Conservation (phyloP, 2,888 invertebrate genomes). For the Xylocampa areola region DNA sequence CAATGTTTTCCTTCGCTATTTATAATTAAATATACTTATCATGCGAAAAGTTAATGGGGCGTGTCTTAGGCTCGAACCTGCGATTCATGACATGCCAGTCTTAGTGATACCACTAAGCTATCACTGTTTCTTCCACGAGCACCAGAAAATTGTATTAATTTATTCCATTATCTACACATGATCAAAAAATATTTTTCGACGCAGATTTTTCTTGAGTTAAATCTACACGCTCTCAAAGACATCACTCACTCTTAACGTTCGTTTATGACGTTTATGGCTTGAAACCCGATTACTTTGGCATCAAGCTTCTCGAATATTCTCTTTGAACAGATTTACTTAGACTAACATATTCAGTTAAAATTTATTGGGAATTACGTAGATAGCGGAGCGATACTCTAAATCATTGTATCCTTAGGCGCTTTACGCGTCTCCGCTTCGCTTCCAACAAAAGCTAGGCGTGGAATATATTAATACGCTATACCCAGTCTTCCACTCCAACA, state of each 20-base stretch:
- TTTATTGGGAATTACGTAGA: slow-evolving; percentile 53
- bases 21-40: too few relatives aligned
- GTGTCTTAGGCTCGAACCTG: too few relatives aligned
- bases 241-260: slow-evolving; percentile 50
- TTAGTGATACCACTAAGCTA: too few relatives aligned
- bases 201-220: too few relatives aligned
- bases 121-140: too few relatives aligned
- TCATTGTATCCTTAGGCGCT: slow-evolving; percentile 45
- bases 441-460: slow-evolving; percentile 38
- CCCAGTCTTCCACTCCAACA: too few relatives aligned
- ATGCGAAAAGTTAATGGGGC: too few relatives aligned
- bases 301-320: slow-evolving; percentile 47
- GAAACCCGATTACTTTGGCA: slow-evolving; percentile 46
- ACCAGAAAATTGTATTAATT: too few relatives aligned
- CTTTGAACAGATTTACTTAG: slow-evolving; percentile 49
- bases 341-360: slow-evolving; percentile 52
- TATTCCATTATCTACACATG: slow-evolving; percentile 1
- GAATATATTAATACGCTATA: too few relatives aligned
- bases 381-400: slow-evolving; percentile 45
- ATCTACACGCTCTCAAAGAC: slow-evolving; percentile 27
- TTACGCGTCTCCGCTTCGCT: slow-evolving; percentile 16
- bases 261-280: slow-evolving; percentile 46
- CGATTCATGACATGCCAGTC: too few relatives aligned
- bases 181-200: slow-evolving; percentile 13
- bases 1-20: too few relatives aligned